Evolutionary conservation across 1,140 invertebrate genomes (phyloP).

Genomic region (Zaprionus gabonicus): DNA sequence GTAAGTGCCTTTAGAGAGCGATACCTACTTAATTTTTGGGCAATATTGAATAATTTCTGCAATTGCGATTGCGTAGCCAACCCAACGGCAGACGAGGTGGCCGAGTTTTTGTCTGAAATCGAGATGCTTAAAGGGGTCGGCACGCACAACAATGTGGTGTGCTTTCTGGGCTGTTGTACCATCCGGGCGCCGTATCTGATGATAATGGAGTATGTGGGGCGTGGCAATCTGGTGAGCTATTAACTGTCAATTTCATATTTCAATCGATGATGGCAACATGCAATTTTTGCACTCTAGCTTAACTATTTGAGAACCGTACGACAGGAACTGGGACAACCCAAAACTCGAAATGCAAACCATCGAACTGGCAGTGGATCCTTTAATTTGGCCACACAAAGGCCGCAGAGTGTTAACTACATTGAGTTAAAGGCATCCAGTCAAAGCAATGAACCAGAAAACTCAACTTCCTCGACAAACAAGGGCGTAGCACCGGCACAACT

Average conservation of each 20-base stretch:
- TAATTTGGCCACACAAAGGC: conserved; percentile 3
- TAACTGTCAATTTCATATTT: background rate
- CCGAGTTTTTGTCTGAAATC: conserved; percentile 91
- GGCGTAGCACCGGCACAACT: background rate
- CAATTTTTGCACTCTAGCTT: conserved; percentile 34
- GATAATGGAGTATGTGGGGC: conserved; percentile 92
- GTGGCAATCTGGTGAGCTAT: conserved; percentile 90
- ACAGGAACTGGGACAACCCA: conserved; percentile 51
- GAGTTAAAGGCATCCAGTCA: conserved; percentile 67
- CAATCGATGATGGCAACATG: background rate
- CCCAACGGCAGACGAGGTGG: conserved; percentile 86
- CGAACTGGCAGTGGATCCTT: conserved; percentile 26
- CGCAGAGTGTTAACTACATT: conserved; percentile 64
- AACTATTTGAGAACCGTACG: conserved; percentile 70
- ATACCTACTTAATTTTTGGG: background rate
- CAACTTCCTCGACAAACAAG: background rate
- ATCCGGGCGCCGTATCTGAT: conserved; percentile 88
- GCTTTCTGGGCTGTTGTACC: conserved; percentile 92
- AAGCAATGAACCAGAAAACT: conserved; percentile 25
- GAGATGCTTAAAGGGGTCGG: conserved; percentile 92
- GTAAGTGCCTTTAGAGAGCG: conserved; percentile 77
- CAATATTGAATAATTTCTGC: background rate
- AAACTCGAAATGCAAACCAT: conserved; percentile 56
- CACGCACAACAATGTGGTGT: conserved; percentile 91
- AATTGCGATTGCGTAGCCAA: conserved; percentile 52